Evolutionary conservation across 1,140 invertebrate species (phyloP), one percentile per base, ranked within the genome.

Genomic region (Hormaphis cornu): DNA sequence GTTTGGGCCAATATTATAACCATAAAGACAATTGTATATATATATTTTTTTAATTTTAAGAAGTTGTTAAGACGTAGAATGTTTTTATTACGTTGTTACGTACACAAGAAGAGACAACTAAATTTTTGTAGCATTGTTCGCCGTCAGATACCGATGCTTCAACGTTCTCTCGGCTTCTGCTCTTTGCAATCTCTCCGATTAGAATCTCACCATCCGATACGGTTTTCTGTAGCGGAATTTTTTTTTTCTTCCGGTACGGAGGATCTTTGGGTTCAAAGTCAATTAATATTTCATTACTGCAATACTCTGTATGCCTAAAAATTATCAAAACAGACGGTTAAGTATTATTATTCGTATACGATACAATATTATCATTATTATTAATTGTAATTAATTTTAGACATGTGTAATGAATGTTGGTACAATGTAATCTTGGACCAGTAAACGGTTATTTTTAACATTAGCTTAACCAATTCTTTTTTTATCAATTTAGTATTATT

Each of bases 171-270:
- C 70, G 69, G 12, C 69, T 72, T 18, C n/a, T 61, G 6, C 44
- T 22, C 24, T 16, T 66, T 33, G 28, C n/a, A 16, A 35, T 20
- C 3, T 50, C 44, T 0, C 61, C 30, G 1, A 66, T 66, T 58
- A 88, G 78, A 69, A 91, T 90, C 78, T 90, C 87, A 3, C 89
- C 87, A 76, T 91, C 89, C 0, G 88, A 90, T 33, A 88, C 77
- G 0, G 89, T 89, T 80, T 91, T 91, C 46, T 86, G 83, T 37
- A 90, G 76, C n/a, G 83, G 78, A 74, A 84, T 80, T 74, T 84
- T 83, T 75, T 81, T 81, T 74, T 79, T 73, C 53, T 80, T 78
- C 28, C 77, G 75, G 46, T 80, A 76, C 33, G 72, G 58, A 28
- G 70, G 46, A 9, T 69, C 71, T 30, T 69, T 48, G 22, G 75